Conservation (phyloP, 2,797 vertebrate genomes). For the Monodelphis domestica region DNA sequence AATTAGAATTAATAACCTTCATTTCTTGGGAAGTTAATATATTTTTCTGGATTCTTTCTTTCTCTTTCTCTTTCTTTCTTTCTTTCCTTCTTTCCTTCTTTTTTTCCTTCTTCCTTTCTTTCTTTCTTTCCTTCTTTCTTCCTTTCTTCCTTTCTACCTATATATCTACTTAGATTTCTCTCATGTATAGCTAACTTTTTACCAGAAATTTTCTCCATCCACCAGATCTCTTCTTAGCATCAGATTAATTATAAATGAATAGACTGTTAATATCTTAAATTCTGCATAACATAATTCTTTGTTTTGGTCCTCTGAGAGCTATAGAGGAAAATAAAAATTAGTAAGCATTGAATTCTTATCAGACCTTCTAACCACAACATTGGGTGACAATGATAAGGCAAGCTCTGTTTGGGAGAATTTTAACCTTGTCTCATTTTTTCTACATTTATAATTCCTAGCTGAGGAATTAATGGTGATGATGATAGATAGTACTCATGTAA, state of each 20-base stretch:
- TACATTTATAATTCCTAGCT: background rate
- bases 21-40: slow-evolving; percentile 3
- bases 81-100: too few relatives aligned
- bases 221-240: slow-evolving; percentile 37
- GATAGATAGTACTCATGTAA: background rate
- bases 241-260: background rate
- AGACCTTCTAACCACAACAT: too few relatives aligned
- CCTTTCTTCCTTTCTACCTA: too few relatives aligned
- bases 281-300: background rate
- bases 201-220: slow-evolving; percentile 10
- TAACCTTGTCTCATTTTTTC: background rate
- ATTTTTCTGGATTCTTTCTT: background rate
- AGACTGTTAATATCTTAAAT: background rate
- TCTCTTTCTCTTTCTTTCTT: too few relatives aligned
- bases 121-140: too few relatives aligned
- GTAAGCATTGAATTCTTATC: too few relatives aligned
- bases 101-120: too few relatives aligned
- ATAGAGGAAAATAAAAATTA: slow-evolving; percentile 13
- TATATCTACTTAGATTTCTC: slow-evolving; percentile 16
- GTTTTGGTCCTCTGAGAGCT: background rate
- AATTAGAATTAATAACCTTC: background rate
- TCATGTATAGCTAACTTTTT: background rate
- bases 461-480: background rate
- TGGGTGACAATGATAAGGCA: too few relatives aligned
- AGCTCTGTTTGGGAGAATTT: too few relatives aligned